phyloP scores from a whole-genome alignment of 2,113 vertebrate species.

The Aegithalos caudatus region DNA sequence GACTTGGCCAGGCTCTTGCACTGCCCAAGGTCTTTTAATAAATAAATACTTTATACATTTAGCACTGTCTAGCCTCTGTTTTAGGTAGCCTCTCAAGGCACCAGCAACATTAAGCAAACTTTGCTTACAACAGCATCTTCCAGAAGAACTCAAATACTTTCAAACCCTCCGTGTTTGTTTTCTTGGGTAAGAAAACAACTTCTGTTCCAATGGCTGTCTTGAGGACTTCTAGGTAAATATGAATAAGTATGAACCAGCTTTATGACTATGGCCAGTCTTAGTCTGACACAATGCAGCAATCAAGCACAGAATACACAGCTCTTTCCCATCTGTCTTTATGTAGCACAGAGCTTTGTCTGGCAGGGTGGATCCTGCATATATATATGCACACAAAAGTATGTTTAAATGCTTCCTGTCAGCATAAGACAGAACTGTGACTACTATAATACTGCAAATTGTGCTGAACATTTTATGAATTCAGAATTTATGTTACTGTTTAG shows the following conservation, averaged over 20 bases:
- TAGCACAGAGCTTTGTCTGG: neutral
- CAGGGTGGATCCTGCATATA: neutral
- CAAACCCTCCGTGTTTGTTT: neutral
- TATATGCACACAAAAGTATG: neutral
- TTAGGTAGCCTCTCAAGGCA: neutral
- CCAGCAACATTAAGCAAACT: neutral
- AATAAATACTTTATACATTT: neutral
- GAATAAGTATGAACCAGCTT: neutral
- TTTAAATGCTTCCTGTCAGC: conserved; percentile 20
- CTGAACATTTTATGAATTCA: conserved; percentile 25
- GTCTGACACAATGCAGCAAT: neutral
- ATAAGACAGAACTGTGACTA: neutral
- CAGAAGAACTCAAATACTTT: neutral
- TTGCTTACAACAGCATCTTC: neutral
- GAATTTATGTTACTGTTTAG: conserved; percentile 39
- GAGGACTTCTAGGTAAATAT: neutral
- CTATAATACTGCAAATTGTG: neutral
- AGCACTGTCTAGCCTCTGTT: neutral
- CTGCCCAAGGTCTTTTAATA: neutral
- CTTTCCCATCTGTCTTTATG: neutral
- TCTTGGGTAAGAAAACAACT: neutral
- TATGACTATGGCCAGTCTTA: neutral
- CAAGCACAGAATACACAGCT: neutral
- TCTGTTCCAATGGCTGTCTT: neutral
- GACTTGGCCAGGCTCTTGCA: neutral